These are phyloP conservation scores for Parapsyche elsis DNA, from an alignment of 1,140 invertebrate species.

Conservation along the genomic window DNA sequence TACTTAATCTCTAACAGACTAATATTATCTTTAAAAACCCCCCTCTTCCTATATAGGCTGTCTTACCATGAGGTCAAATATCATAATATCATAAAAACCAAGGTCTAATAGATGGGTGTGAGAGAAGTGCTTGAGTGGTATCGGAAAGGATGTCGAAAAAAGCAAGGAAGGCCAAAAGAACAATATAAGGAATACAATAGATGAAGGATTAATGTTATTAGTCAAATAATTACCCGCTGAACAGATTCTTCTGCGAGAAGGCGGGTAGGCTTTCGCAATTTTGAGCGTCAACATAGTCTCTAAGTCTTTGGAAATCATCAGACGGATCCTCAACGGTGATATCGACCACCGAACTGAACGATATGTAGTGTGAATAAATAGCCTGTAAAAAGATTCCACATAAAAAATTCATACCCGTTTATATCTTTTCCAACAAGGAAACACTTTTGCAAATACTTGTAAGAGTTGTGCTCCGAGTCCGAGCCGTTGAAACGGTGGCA, in stretches of 20 bases:
- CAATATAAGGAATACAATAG: no score
- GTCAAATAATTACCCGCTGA: conserved; percentile 69
- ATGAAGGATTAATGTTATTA: background rate
- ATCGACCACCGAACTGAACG: conserved; percentile 79
- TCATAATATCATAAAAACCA: no score
- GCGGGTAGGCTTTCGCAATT: conserved; percentile 77
- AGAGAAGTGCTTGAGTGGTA: no score
- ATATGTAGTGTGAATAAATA: conserved; percentile 82
- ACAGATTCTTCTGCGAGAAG: conserved; percentile 75
- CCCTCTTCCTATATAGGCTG: no score
- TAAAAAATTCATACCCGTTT: conserved; percentile 6
- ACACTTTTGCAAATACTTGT: no score
- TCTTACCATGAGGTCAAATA: no score
- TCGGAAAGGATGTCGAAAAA: no score
- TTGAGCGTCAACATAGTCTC: conserved; percentile 89
- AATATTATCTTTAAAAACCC: no score
- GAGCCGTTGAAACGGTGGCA: conserved; percentile 89
- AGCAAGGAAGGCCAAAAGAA: background rate
- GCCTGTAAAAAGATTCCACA: conserved; percentile 71
- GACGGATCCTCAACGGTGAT: conserved; percentile 96
- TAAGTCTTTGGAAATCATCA: conserved; percentile 84
- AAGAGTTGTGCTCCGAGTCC: conserved; percentile 82
- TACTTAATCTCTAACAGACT: no score
- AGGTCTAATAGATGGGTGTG: no score
- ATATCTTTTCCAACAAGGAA: no score